phyloP scores from a whole-genome alignment of 2,888 invertebrate species.

The Luperina testacea region DNA sequence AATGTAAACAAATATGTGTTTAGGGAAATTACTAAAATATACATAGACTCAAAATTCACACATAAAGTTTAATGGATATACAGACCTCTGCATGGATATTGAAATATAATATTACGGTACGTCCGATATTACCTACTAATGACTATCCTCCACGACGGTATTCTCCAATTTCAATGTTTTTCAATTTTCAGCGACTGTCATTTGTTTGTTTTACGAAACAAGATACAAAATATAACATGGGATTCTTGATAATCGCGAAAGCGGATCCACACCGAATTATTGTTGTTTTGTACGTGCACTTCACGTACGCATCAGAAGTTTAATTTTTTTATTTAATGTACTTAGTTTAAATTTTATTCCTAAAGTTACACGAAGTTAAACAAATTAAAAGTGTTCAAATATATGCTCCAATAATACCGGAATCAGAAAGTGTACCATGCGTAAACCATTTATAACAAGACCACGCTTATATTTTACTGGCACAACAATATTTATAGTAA shows the following conservation, averaged over 20 bases:
- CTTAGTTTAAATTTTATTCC: background rate
- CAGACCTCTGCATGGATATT: too few relatives aligned
- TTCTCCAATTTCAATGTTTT: slow-evolving; percentile 6
- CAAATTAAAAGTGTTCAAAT: background rate
- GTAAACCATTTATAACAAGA: background rate
- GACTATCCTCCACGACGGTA: background rate
- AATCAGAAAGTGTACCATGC: slow-evolving; percentile 1
- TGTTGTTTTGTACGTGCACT: background rate
- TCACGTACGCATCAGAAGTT: background rate
- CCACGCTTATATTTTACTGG: background rate
- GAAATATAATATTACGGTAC: too few relatives aligned
- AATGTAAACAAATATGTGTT: too few relatives aligned
- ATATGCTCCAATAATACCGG: background rate
- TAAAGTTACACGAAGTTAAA: background rate
- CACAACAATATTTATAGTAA: background rate
- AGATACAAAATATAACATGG: background rate
- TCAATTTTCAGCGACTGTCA: background rate
- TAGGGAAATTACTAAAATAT: too few relatives aligned
- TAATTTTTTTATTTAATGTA: background rate
- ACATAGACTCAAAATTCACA: too few relatives aligned
- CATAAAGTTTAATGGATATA: too few relatives aligned
- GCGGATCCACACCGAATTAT: background rate
- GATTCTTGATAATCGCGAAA: background rate
- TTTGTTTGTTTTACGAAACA: slow-evolving; percentile 19
- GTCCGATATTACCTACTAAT: background rate